Evolutionary conservation across 2,888 invertebrate species (phyloP).

Genomic region (Clostera curtula): DNA sequence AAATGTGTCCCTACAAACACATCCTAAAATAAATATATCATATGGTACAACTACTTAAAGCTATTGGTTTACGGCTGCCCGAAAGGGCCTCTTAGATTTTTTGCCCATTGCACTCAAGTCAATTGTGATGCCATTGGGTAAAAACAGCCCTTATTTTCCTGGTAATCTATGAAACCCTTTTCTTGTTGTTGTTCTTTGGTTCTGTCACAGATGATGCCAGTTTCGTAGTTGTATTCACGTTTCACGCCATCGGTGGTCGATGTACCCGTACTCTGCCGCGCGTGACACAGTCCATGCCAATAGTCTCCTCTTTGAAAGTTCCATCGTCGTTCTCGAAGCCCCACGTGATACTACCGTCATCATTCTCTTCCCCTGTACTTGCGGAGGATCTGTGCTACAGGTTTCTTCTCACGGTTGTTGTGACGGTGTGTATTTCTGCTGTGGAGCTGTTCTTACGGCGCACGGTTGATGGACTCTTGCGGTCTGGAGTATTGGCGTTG

Average conservation of each 20-base stretch:
- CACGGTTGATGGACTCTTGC: constrained; percentile 52
- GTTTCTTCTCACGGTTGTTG: constrained; percentile 74
- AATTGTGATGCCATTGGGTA: constrained; percentile 82
- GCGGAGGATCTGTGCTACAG: constrained; percentile 81
- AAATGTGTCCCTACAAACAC: constrained; percentile 42
- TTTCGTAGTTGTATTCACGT: constrained; percentile 88
- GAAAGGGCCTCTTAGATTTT: constrained; percentile 80
- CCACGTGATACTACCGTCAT: constrained; percentile 89
- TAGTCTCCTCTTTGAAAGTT: constrained; percentile 88
- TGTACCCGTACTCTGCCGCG: constrained; percentile 88
- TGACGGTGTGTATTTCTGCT: constrained; percentile 58
- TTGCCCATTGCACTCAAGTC: constrained; percentile 82
- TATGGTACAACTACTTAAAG: constrained; percentile 25
- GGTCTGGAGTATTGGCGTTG: constrained; percentile 64
- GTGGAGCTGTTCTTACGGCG: constrained; percentile 47
- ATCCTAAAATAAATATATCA: constrained; percentile 64
- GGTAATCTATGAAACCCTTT: constrained; percentile 82
- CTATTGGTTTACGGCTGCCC: constrained; percentile 68
- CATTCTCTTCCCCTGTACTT: constrained; percentile 86
- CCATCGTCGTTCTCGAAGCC: constrained; percentile 93
- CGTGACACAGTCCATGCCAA: constrained; percentile 85
- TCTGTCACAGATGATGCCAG: constrained; percentile 83
- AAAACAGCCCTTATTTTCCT: constrained; percentile 82
- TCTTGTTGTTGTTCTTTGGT: constrained; percentile 70
- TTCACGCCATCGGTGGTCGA: constrained; percentile 88